Conservation (phyloP, 2,113 vertebrate species). For the Oreochromis niloticus region DNA sequence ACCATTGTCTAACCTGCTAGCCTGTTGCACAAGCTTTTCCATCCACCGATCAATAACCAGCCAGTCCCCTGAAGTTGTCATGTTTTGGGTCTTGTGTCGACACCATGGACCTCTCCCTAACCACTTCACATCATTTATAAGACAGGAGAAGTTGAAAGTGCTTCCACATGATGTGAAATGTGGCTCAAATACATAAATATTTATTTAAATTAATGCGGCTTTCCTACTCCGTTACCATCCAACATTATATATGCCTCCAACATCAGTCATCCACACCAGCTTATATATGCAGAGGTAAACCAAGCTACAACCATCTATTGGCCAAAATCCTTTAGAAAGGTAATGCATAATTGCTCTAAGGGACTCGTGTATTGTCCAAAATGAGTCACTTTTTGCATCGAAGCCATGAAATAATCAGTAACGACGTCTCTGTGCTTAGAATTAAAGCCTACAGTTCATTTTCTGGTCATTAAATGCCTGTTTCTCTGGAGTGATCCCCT, state of each 20-base stretch:
- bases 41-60: background rate
- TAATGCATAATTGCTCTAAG: background rate
- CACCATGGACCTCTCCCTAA: no score
- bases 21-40: background rate
- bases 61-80: background rate
- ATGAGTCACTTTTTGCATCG: background rate
- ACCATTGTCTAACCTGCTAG: background rate
- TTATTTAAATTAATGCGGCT: accelerated
- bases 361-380: background rate
- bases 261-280: background rate
- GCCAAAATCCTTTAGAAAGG: background rate
- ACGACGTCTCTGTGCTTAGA: background rate
- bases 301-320: background rate
- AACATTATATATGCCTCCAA: background rate
- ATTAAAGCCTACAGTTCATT: background rate
- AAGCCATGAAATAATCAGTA: background rate
- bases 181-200: background rate
- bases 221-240: accelerated
- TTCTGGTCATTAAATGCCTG: background rate
- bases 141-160: background rate
- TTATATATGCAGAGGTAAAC: background rate
- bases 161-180: background rate
- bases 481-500: background rate
- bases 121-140: background rate
- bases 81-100: background rate